Base-by-base conservation (phyloP, 2,113 vertebrate species). In the Cebus imitator region DNA sequence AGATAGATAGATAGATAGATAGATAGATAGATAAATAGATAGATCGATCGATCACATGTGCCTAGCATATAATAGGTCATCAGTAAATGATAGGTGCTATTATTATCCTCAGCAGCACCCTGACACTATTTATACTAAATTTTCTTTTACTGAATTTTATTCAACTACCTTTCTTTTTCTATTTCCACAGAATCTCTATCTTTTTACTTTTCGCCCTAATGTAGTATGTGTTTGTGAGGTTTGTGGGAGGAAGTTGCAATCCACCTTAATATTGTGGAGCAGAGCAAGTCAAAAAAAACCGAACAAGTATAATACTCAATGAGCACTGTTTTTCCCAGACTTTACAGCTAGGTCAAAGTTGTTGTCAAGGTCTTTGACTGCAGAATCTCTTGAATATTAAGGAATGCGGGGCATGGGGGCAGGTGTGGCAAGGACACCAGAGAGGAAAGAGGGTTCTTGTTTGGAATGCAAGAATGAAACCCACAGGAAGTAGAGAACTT, bases 391-490 rank as follows among this genome's bases (percentile, higher is more conserved):
- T 30, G 40, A 45, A 40, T 35, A 35, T 37, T 37, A 66, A 64
- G 50, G 52, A 37, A 32, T 4, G 35, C 0, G 1, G n/a, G 8
- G 2, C 1, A 20, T 1, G 1, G 40, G 11, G 10, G 18, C 14
- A 8, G 57, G 20, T 0, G 7, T 64, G 30, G 2, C 21, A 5
- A 8, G 12, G 45, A 68, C 25, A 32, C 35, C 21, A 23, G 6
- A 0, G 0, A 30, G 17, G 43, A n/a, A 32, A 73, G 40, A 64
- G 45, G 9, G 45, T 0, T 76, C 80, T 79, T n/a, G 27, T 43
- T 16, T 30, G n/a, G 6, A 32, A 27, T 16, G 8, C 35, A 11
- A 37, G 37, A 18, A 32, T 20, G 18, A 40, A 25, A 2, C 10
- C 43, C 27, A 17, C 27, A 48, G 32, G 76, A n/a, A 30, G 58